Evolutionary conservation across 2,797 vertebrate genomes (phyloP).

Genomic region (Diplodus sargus): DNA sequence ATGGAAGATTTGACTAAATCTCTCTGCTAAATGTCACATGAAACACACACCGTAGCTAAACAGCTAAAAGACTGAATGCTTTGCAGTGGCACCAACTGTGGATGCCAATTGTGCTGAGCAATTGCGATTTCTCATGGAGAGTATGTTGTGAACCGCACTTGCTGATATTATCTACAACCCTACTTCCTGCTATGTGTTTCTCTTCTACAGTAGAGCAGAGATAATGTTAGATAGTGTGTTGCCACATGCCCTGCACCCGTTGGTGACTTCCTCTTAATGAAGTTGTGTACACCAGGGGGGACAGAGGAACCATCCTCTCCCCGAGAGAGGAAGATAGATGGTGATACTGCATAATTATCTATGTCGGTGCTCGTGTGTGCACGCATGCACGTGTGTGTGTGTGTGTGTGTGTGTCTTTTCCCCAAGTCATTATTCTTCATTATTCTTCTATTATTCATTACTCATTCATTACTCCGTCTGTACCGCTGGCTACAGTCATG

Average conservation of each 20-base stretch:
- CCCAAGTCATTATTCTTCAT: conserved; percentile 67
- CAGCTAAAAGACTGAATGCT: not conserved
- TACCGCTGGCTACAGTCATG: conserved; percentile 47
- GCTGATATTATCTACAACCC: not conserved
- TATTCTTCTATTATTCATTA: conserved; percentile 73
- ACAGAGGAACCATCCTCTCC: conserved; percentile 38
- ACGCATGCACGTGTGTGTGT: conserved; percentile 18
- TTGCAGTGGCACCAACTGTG: not conserved
- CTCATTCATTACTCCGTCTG: conserved; percentile 61
- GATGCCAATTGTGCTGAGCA: not conserved
- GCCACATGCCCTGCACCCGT: not conserved
- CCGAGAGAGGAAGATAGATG: conserved; percentile 53
- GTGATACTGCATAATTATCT: conserved; percentile 49
- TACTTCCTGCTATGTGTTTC: not conserved
- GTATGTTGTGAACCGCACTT: not conserved
- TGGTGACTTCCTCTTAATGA: conserved; percentile 65
- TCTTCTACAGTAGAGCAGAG: not conserved
- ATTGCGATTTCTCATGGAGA: not conserved
- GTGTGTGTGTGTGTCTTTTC: conserved; percentile 16
- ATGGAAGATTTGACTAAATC: not conserved
- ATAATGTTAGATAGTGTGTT: not conserved
- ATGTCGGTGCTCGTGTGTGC: conserved; percentile 29
- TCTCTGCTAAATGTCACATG: not conserved
- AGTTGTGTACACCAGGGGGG: conserved; percentile 41
- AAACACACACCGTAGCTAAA: not conserved